Base-by-base conservation (phyloP, 2,797 vertebrate species). In the Gorsachius magnificus region DNA sequence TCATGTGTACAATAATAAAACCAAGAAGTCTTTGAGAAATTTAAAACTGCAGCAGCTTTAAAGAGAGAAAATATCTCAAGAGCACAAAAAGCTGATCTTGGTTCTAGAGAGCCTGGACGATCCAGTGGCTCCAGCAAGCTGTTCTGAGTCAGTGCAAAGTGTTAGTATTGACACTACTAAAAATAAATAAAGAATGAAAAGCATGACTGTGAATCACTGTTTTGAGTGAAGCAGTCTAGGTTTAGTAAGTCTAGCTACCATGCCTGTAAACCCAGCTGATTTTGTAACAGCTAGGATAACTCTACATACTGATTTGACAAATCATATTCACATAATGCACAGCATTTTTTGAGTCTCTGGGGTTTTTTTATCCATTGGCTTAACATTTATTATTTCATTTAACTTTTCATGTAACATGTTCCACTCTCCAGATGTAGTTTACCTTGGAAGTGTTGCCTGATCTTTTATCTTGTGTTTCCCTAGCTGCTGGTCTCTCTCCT, bases 161-260 rank as follows among this genome's bases (percentile, higher is more conserved):
- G 65, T 90, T 89, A 54, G 72, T 91, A 76, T 38, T 68, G 70
- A 48, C 29, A 69, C 45, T 72, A 69, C 93, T 95, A 84, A 95
- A 96, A 94, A 90, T 85, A 92, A 71, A 76, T 65, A 60, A 83
- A 61, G 46, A 75, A 90, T 69, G 80, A 87, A 63, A 92, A 82
- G 71, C 48, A 84, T 94, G 88, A 81, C 74, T 94, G 33, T 95
- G 90, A 95, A 94, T 96, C 88, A 94, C 43, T 76, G 68, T 94
- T 95, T 87, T 72, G 79, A 78, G 87, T 68, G 85, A 91, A 87
- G 38, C 31, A 77, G 35, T 79, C 66, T 76, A 68, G 80, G 83
- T 95, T 72, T 95, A 90, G 65, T 16, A 75, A 82, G 76, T 80
- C 72, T 87, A 45, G 36, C 83, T 93, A 57, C 46, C 72, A 36